Evolutionary conservation across 2,888 invertebrate species (phyloP), one percentile per base, ranked within the genome.

Genomic region (Cecidostiba fungosa): DNA sequence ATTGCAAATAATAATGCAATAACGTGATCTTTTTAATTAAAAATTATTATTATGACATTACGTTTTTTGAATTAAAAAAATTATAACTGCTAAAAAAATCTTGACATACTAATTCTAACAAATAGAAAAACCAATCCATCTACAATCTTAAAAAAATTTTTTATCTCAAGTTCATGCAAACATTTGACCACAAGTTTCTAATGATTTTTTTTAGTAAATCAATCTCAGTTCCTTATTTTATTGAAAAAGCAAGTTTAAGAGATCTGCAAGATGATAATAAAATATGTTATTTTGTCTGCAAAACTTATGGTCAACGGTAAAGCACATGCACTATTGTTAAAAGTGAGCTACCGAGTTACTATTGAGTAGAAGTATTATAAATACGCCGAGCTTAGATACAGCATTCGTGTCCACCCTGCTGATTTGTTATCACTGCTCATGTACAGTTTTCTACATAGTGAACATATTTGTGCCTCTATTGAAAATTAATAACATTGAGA

Each of bases 321-420:
- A 92, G 92, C 92, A 88, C 92, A 92, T 93, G 93, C 93, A 92
- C 92, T 93, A 93, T 92, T 93, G 93, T 93, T 93, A 93, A 93
- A 93, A 93, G 93, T 93, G 93, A 93, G 93, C 92, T 93, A 93
- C 92, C 90, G 91, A 92, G 87, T 91, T 91, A 91, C 90, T 92
- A 92, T 91, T 88, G 88, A 91, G 88, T 92, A 92, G 91, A 92
- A 92, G 89, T 92, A 91, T 92, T 90, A 90, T 91, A 92, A 91
- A 90, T 92, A 92, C 90, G 92, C 91, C 91, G 93, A 93, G 93
- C 92, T 91, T 91, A 92, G 90, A 91, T 91, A 93, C 92, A 93
- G 92, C 93, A 93, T 93, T 92, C 92, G 91, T 92, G 91, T 91
- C 91, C 92, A 92, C 91, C 91, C 90, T 90, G 89, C 89, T 90